Evolutionary conservation across 2,888 invertebrate genomes (phyloP), one percentile per base, ranked within the genome.

Genomic region (Oscheius sp.): DNA sequence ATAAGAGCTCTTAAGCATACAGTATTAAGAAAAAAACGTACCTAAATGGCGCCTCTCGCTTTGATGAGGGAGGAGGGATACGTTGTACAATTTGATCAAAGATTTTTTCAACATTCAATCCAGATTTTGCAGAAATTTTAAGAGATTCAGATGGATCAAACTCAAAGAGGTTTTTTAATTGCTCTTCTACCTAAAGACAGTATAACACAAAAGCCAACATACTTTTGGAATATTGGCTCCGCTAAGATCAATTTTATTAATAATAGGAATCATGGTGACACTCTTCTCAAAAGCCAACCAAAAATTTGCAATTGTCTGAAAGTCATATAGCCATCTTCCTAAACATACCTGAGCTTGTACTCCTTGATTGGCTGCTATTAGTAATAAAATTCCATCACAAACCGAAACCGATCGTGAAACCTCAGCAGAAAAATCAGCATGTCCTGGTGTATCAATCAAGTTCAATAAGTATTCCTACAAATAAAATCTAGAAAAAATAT

Each of bases 171-270:
- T 90, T 90, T 65, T 92, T 88, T 72, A 97, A 86, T 86, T 97
- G 95, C 44, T 90, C 88, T 75, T 90, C 90, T 0, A 94, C 94
- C 77, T 75, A 49, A 45, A 61, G 8, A 30, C 30, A 17, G 8
- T n/a, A 54, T 54, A 28, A 12, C n/a, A 32, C 44, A 33, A 47
- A 64, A 8, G 17, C 14, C n/a, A 24, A 2, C 8, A n/a, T 32
- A 83, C 82, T 61, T 74, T 67, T 20, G 93, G 92, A 3, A 95
- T 94, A 86, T 94, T 89, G 0, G 95, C 95, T 87, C 92, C 90
- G 80, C 94, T 93, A 64, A 97, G 89, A 87, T 98, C 97, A 67
- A 97, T 94, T 89, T 98, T 98, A 88, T 97, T 98, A 36, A 98
- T 89, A 0, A 94, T 94, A 0, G 97, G 95, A 9, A 97, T 91